Evolutionary conservation across 1,140 invertebrate species (phyloP).

Genomic region (Pseudomyrmex gracilis): DNA sequence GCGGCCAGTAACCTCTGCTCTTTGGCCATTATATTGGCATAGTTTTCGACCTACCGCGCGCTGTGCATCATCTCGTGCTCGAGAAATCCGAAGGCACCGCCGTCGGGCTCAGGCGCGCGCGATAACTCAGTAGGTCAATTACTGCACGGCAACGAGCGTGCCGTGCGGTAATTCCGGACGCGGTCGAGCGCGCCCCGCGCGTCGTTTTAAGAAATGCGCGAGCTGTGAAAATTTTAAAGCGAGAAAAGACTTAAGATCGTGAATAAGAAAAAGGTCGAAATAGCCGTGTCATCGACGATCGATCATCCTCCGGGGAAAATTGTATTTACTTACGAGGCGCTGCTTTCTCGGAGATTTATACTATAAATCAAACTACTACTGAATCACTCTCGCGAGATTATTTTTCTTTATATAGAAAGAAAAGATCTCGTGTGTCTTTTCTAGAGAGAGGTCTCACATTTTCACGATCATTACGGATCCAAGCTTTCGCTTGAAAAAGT

Average conservation of each 20-base stretch:
- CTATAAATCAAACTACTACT: conserved; percentile 11
- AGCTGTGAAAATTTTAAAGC: conserved; percentile 20
- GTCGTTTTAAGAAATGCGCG: not conserved
- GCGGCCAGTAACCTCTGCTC: not conserved
- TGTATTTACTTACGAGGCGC: not conserved
- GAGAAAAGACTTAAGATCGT: not conserved
- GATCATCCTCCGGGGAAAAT: conserved; percentile 41
- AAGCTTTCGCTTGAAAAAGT: not conserved
- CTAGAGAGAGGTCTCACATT: conserved; percentile 15
- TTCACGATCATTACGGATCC: not conserved
- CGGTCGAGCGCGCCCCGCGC: not conserved
- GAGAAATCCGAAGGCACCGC: conserved; percentile 38
- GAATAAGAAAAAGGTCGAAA: not conserved
- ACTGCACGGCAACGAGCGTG: conserved; percentile 22
- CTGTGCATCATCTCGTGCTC: conserved; percentile 11
- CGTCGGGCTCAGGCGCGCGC: not conserved
- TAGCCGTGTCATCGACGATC: conserved; percentile 26
- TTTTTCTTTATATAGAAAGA: not conserved
- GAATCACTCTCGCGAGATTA: conserved; percentile 9
- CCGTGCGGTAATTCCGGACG: not conserved
- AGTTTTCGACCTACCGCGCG: conserved; percentile 63
- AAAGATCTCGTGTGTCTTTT: not conserved
- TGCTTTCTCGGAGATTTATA: not conserved
- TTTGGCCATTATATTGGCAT: conserved; percentile 68
- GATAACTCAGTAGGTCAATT: conserved; percentile 58